phyloP scores from a whole-genome alignment of 2,797 vertebrate genomes.

The Intellagama lesueurii region DNA sequence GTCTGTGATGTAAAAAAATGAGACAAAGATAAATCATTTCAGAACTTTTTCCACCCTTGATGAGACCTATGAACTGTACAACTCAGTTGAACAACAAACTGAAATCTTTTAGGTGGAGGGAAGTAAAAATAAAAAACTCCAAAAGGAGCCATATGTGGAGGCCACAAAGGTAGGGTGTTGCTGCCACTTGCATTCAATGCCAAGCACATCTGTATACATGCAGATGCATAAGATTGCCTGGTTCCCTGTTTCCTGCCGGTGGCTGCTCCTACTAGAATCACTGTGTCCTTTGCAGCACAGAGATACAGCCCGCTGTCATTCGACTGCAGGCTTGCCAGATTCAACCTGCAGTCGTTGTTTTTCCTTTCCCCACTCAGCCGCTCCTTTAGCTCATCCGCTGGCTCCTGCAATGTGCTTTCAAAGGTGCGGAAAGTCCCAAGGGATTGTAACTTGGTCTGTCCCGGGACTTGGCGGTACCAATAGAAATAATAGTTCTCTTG shows the following conservation, averaged over 20 bases:
- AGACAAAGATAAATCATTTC: too few species aligned
- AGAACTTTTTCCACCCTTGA: too few species aligned
- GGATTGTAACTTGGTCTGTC: not conserved
- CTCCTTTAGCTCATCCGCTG: not conserved
- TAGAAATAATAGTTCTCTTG: not conserved
- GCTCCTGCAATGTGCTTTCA: not conserved
- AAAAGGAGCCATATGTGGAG: too few species aligned
- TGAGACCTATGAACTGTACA: too few species aligned
- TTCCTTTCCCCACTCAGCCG: not conserved
- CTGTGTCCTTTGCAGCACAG: not conserved
- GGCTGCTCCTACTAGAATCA: not conserved
- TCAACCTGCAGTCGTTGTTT: not conserved
- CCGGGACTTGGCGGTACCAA: conserved; percentile 1
- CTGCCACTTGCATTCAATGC: not conserved
- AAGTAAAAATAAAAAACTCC: too few species aligned
- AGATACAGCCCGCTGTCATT: not conserved
- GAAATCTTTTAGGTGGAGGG: too few species aligned
- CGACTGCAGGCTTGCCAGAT: not conserved
- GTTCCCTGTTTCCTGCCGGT: not conserved
- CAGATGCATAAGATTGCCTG: not conserved
- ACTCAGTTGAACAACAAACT: too few species aligned
- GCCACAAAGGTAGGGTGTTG: too few species aligned
- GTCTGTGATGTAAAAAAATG: too few species aligned
- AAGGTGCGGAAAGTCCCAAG: not conserved
- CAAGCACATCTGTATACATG: not conserved